Evolutionary conservation across 2,113 vertebrate genomes (phyloP).

Genomic region (Perccottus glenii): DNA sequence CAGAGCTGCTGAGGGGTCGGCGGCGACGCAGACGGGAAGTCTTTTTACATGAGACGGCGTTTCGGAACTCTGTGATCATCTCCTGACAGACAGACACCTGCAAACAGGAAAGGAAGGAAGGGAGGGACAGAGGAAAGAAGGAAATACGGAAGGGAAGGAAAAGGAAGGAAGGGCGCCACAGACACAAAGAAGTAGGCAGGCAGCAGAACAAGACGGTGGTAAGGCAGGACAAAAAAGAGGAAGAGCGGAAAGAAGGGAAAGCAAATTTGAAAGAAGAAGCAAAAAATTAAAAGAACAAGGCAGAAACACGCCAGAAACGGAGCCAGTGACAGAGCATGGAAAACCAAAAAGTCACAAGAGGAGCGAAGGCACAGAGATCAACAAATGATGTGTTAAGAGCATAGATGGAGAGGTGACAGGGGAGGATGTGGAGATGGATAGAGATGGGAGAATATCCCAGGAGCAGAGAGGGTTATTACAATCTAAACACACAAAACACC

Average conservation of each 20-base stretch:
- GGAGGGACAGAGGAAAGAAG: constrained; percentile 33
- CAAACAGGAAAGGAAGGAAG: constrained; percentile 30
- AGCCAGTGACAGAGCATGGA: constrained; percentile 49
- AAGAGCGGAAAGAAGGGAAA: constrained; percentile 22
- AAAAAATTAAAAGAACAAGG: constrained; percentile 40
- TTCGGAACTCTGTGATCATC: constrained; percentile 91
- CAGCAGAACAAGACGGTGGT: constrained; percentile 66
- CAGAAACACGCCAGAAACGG: constrained; percentile 40
- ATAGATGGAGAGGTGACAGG: constrained; percentile 52
- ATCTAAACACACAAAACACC: constrained; percentile 69
- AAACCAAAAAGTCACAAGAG: constrained; percentile 38
- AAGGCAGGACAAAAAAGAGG: constrained; percentile 53
- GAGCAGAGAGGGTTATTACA: constrained; percentile 78
- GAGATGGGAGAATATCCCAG: constrained; percentile 72
- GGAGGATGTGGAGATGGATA: constrained; percentile 58
- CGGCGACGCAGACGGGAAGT: constrained; percentile 87
- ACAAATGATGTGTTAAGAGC: constrained; percentile 51
- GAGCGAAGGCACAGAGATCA: constrained; percentile 46
- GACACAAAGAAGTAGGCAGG: constrained; percentile 59
- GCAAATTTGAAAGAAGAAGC: constrained; percentile 31
- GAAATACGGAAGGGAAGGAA: constrained; percentile 18
- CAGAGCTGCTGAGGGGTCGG: constrained; percentile 78
- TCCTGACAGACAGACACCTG: constrained; percentile 94
- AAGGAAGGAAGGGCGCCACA: constrained; percentile 47
- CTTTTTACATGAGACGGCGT: constrained; percentile 92